Conservation (phyloP, 2,888 invertebrate genomes). For the Heteromurus nitidus region DNA sequence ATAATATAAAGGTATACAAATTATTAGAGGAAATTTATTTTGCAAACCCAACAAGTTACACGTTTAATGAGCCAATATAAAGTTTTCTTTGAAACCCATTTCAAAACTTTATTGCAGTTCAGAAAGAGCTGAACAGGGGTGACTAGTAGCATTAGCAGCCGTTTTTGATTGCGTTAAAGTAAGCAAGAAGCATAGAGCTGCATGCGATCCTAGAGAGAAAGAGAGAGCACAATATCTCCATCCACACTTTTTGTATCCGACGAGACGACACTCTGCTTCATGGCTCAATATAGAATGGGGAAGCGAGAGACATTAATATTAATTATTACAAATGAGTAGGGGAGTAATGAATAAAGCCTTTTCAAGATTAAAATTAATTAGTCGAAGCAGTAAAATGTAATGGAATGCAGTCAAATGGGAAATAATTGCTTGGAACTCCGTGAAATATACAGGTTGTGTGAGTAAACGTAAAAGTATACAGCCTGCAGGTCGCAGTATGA, state of each 20-base stretch:
- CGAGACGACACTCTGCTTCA: too few species aligned
- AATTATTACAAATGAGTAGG: conserved; percentile 60
- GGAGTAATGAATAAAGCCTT: conserved; percentile 57
- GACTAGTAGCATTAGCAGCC: too few species aligned
- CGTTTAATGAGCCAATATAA: conserved; percentile 60
- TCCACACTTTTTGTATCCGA: too few species aligned
- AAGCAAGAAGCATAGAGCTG: neutral
- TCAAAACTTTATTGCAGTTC: conserved; percentile 22
- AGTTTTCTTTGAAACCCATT: conserved; percentile 46
- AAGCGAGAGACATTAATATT: conserved; percentile 57
- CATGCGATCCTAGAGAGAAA: neutral
- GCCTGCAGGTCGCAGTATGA: neutral
- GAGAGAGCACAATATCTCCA: too few species aligned
- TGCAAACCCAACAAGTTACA: conserved; percentile 36
- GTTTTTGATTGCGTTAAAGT: too few species aligned
- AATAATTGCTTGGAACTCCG: conserved; percentile 13
- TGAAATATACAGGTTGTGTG: neutral
- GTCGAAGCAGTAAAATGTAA: conserved; percentile 39
- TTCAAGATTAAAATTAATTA: conserved; percentile 64
- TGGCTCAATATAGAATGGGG: too few species aligned
- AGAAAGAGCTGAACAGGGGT: neutral
- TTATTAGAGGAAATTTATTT: conserved; percentile 46
- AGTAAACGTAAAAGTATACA: neutral
- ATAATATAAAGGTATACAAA: conserved; percentile 1
- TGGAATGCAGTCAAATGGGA: conserved; percentile 36